A percentile compares a stretch with the other conserved stretches of the same genome.
These are phyloP conservation scores for Drosophila baimaii DNA, from an alignment of 1,140 invertebrate species.

Conservation along the genomic window DNA sequence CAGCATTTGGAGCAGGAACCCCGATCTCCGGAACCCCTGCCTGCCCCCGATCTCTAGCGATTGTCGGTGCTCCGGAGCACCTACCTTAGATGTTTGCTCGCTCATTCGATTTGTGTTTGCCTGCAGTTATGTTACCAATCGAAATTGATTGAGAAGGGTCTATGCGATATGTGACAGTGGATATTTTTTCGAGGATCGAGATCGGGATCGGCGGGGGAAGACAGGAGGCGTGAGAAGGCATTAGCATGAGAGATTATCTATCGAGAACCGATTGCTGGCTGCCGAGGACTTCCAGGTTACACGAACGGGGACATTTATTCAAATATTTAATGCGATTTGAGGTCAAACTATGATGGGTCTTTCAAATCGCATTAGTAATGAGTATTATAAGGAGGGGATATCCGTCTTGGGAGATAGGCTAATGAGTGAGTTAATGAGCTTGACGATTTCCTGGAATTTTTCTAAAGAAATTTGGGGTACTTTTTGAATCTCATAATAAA, in stretches of 20 bases:
- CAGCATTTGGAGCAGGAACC: conserved; percentile 71
- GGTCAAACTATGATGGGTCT: conserved; percentile 36
- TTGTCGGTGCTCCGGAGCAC: conserved; percentile 60
- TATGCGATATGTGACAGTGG: conserved; percentile 67
- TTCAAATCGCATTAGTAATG: conserved; percentile 27
- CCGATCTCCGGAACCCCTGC: neutral
- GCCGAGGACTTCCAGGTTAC: conserved; percentile 38
- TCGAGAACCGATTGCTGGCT: conserved; percentile 37
- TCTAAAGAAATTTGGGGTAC: neutral
- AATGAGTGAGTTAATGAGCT: neutral
- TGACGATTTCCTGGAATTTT: conserved; percentile 15
- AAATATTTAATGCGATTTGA: conserved; percentile 42
- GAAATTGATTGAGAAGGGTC: conserved; percentile 74
- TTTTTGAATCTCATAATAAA: neutral
- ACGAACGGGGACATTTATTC: conserved; percentile 29
- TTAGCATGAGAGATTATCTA: conserved; percentile 48
- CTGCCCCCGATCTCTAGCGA: conserved; percentile 1
- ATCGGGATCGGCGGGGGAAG: conserved; percentile 20
- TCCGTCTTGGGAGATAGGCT: conserved; percentile 21
- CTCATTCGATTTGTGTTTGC: conserved; percentile 55
- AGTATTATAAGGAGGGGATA: conserved; percentile 19
- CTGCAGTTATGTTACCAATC: conserved; percentile 62
- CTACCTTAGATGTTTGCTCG: conserved; percentile 71
- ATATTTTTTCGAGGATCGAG: conserved; percentile 39
- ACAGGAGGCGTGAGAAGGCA: conserved; percentile 57